Percentiles rank a stretch among this genome's conserved stretches.
phyloP scores from a whole-genome alignment of 2,797 vertebrate species.

The Spinus olivaceus region DNA sequence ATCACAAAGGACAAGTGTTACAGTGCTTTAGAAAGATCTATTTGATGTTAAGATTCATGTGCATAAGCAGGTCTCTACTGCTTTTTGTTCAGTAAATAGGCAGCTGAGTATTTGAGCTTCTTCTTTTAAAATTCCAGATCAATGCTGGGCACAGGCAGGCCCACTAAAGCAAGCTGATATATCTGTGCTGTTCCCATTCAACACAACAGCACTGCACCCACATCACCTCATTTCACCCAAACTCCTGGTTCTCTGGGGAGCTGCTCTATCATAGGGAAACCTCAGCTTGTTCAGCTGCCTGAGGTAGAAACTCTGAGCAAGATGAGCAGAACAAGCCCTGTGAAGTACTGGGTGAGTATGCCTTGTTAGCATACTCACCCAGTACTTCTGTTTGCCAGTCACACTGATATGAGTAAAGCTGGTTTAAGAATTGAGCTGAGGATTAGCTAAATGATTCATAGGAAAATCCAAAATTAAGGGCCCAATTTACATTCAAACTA shows the following conservation, averaged over 20 bases:
- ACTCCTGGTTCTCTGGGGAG: neutral
- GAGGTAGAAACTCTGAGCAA: neutral
- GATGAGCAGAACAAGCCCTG: neutral
- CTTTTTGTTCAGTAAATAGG: neutral
- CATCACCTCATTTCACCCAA: neutral
- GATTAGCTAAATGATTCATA: slow-evolving; percentile 38
- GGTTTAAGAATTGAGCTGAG: neutral
- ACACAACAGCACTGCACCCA: neutral
- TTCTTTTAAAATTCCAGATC: neutral
- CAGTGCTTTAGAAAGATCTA: neutral
- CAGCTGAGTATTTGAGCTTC: neutral
- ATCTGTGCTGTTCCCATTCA: neutral
- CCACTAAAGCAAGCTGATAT: neutral
- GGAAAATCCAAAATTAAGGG: slow-evolving; percentile 41
- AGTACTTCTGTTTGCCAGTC: neutral
- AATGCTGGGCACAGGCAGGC: neutral
- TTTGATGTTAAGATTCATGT: neutral
- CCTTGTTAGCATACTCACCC: neutral
- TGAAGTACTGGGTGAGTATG: neutral
- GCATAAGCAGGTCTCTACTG: neutral
- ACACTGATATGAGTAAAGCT: slow-evolving; percentile 12
- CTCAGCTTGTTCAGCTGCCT: neutral
- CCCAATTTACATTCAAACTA: neutral
- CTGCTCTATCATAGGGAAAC: neutral
- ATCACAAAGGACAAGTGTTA: neutral